A percentile compares a stretch with the other conserved stretches of the same genome.
phyloP scores from a whole-genome alignment of 2,888 invertebrate species.

The Aporophyla nigra region DNA sequence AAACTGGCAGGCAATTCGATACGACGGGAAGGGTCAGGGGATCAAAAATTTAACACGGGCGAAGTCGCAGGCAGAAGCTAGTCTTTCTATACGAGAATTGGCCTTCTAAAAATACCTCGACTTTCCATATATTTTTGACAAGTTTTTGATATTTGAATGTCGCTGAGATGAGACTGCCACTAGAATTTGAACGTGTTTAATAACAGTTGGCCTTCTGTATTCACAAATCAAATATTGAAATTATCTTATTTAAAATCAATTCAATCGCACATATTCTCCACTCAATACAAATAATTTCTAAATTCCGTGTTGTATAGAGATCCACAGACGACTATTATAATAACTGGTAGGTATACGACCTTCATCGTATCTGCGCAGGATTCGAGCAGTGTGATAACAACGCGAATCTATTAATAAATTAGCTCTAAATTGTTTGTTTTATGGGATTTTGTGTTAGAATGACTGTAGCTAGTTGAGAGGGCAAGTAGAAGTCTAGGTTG shows the following conservation, averaged over 20 bases:
- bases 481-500: not conserved
- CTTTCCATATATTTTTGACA: no score
- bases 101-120: no score
- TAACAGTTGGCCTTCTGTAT: no score
- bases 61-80: no score
- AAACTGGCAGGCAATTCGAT: no score
- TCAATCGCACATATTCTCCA: not conserved
- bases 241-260: not conserved
- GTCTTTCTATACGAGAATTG: no score
- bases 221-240: not conserved
- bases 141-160: no score
- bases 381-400: slow-evolving; percentile 60
- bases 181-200: no score
- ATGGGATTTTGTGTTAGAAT: slow-evolving; percentile 42
- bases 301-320: slow-evolving; percentile 42
- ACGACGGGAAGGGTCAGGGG: no score
- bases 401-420: slow-evolving; percentile 62
- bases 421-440: slow-evolving; percentile 59
- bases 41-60: no score
- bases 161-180: no score
- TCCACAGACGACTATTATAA: slow-evolving; percentile 49
- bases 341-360: slow-evolving; percentile 62
- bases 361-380: slow-evolving; percentile 65
- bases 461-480: not conserved
- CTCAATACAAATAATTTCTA: slow-evolving; percentile 42